A percentile compares a stretch with the other conserved stretches of the same genome.
Conservation (phyloP, 2,888 invertebrate genomes). For the Drosophila mettleri region DNA sequence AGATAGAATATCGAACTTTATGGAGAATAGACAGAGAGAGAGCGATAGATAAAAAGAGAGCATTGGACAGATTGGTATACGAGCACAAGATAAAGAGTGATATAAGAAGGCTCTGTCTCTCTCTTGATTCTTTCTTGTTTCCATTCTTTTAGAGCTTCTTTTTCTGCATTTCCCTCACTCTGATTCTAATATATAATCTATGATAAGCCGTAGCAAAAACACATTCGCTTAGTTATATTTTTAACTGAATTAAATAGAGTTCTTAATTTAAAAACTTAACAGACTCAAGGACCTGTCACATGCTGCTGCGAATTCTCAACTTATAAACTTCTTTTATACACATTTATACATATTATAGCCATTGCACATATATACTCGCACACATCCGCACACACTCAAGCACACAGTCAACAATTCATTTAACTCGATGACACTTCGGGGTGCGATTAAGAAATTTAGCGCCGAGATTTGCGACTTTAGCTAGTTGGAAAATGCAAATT, state of each 20-base stretch:
- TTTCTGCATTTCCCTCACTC: no score
- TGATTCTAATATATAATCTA: no score
- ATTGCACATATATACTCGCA: conserved; percentile 1
- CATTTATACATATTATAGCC: not conserved
- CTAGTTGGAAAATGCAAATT: conserved; percentile 65
- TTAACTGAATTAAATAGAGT: not conserved
- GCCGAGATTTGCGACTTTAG: conserved; percentile 68
- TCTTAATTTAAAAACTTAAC: not conserved
- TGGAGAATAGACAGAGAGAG: not conserved
- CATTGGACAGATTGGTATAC: not conserved
- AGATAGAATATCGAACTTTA: no score
- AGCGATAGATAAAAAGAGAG: not conserved
- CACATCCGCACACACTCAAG: not conserved
- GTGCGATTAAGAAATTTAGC: conserved; percentile 74
- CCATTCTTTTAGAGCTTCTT: no score
- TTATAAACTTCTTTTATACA: not conserved
- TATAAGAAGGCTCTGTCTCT: no score
- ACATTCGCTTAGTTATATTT: no score
- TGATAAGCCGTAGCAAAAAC: no score
- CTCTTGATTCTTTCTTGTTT: no score
- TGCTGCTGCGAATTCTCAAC: not conserved
- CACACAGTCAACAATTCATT: conserved; percentile 43
- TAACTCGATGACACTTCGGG: conserved; percentile 66
- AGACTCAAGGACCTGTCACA: not conserved
- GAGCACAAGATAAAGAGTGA: no score